Evolutionary conservation across 2,113 vertebrate species (phyloP), one percentile per base, ranked within the genome.

Genomic region (Myotis brandtii): DNA sequence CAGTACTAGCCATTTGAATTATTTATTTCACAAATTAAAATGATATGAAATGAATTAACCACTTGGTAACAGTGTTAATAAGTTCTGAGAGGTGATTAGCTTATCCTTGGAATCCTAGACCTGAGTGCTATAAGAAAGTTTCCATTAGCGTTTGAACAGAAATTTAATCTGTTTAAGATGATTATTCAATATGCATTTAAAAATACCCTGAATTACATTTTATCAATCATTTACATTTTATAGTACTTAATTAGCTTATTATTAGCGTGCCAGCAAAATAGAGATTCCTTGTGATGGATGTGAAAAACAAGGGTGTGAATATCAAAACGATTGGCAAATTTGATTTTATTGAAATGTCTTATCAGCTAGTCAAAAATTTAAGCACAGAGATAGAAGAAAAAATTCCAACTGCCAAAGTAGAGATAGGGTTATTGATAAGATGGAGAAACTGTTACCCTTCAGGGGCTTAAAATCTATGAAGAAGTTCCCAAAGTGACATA

Each of bases 1-100:
- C 4, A 82, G 16, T 90, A 37, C 86, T 94, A 88, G 80, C 66
- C 8, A 93, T 75, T 86, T 79, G 5, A 91, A 93, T 92, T 75
- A 86, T 75, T 94, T 86, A 80, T 80, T 91, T 87, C 30, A 87
- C 9, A 90, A 77, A 89, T 84, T 75, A 77, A 95, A 91, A 86
- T 79, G 77, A 62, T 5, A 52, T 83, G 89, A 94, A 81, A 75
- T 80, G 25, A 88, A 80, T 75, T 89, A 59, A 43, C 25, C 21
- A 56, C 37, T 80, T 93, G 27, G 25, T 62, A 81, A 13, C n/a
- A 10, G 77, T 73, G 9, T 30, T 89, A 95, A 64, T 93, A 73
- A 83, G 10, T 76, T 85, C 30, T 81, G n/a, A 9, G 48, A 34
- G 11, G 27, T 70, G 50, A 64, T 79, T 79, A 50, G 14, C 6